Percentiles rank a stretch among this genome's conserved stretches.
Evolutionary conservation across 2,888 invertebrate genomes (phyloP).

Genomic region (Dysmachus trigonus): DNA sequence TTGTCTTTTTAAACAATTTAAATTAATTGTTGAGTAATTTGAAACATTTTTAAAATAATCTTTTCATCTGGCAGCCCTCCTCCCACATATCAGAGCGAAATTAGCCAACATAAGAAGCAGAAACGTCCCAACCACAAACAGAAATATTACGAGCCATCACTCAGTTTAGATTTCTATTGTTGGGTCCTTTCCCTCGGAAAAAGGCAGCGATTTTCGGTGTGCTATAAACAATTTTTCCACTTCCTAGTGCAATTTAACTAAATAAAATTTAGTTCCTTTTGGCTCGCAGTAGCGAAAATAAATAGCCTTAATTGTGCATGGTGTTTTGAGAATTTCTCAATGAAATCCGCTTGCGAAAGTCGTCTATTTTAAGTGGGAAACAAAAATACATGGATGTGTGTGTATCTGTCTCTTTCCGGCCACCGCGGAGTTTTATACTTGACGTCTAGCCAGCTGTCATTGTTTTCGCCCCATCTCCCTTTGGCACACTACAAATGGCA

Average conservation of each 20-base stretch:
- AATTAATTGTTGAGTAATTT: background rate
- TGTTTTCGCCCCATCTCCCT: background rate
- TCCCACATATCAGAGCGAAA: background rate
- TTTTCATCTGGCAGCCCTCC: background rate
- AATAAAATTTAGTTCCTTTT: background rate
- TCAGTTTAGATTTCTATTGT: background rate
- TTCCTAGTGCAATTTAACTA: background rate
- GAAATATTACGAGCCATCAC: background rate
- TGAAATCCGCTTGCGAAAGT: slow-evolving; percentile 16
- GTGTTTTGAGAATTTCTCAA: background rate
- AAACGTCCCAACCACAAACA: background rate
- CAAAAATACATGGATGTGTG: slow-evolving; percentile 17
- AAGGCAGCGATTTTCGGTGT: background rate
- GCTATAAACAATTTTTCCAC: background rate
- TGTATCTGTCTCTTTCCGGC: background rate
- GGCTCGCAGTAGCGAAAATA: background rate
- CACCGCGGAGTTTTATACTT: background rate
- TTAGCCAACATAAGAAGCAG: background rate
- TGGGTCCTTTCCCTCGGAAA: background rate
- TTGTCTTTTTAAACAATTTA: background rate
- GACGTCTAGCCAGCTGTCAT: slow-evolving; percentile 32
- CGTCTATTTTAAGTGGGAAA: slow-evolving; percentile 33
- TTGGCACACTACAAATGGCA: background rate
- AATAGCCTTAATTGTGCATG: background rate
- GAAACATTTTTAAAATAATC: too few species aligned